These are phyloP conservation scores for Todiramphus saurophagus DNA, from an alignment of 2,113 vertebrate genomes.

Conservation along the genomic window DNA sequence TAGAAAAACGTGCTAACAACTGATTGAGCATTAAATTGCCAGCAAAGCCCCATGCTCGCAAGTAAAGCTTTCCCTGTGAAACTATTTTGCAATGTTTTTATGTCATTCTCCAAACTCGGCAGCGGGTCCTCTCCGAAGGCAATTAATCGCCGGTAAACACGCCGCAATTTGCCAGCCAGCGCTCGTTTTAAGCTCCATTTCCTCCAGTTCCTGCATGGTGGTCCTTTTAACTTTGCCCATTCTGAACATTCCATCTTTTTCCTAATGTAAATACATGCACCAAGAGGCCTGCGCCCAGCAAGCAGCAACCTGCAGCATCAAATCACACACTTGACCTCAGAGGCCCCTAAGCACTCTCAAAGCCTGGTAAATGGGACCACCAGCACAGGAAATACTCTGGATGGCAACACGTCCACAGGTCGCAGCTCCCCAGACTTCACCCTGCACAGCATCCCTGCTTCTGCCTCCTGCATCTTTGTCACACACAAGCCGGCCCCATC, in stretches of 20 bases:
- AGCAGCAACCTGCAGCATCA: not conserved
- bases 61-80: not conserved
- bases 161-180: not conserved
- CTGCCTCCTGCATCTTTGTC: not conserved
- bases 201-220: not conserved
- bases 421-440: not conserved
- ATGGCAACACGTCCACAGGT: fast-evolving
- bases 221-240: not conserved
- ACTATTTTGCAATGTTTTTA: not conserved
- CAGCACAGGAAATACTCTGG: not conserved
- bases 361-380: not conserved
- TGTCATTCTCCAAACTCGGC: not conserved
- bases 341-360: not conserved
- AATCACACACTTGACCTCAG: not conserved
- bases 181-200: not conserved
- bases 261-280: fast-evolving
- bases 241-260: not conserved
- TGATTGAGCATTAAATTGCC: not conserved
- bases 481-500: not conserved
- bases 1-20: not conserved
- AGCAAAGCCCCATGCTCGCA: not conserved
- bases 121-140: not conserved
- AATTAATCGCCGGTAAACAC: not conserved
- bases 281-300: not conserved
- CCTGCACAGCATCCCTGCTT: fast-evolving